These are phyloP conservation scores for Sphyrna mokarran DNA, from an alignment of 2,113 vertebrate genomes.

Conservation along the genomic window DNA sequence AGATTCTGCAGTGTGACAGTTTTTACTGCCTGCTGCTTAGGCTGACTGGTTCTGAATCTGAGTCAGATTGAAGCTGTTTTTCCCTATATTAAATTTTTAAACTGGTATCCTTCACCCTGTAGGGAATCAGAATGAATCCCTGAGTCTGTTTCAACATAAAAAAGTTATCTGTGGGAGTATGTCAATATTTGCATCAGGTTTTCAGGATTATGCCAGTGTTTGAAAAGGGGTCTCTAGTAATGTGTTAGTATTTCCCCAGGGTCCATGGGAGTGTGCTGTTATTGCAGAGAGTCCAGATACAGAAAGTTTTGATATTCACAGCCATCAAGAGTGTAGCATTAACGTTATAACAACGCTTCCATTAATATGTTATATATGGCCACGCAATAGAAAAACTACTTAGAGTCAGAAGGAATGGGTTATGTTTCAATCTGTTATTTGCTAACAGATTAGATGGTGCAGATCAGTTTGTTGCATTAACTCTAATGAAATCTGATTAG, in stretches of 20 bases:
- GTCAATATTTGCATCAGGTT: not conserved
- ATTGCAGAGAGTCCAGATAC: not conserved
- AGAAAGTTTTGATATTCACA: not conserved
- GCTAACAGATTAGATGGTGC: not conserved
- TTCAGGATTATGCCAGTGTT: not conserved
- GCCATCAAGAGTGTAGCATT: not conserved
- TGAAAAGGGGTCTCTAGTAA: not conserved
- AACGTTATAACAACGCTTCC: not conserved
- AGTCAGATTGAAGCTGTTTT: not conserved
- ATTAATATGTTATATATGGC: not conserved
- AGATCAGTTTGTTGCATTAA: not conserved
- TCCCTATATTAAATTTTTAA: not conserved
- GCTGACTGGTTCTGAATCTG: not conserved
- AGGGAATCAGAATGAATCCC: not conserved
- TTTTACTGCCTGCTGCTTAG: not conserved
- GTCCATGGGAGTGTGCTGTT: not conserved
- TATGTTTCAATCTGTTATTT: not conserved
- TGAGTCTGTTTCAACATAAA: not conserved
- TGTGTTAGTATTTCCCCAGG: not conserved
- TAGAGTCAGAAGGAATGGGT: not conserved
- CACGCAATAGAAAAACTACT: not conserved
- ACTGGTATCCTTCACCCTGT: not conserved
- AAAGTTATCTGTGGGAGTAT: not conserved
- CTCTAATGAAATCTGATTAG: slow-evolving; percentile 4
- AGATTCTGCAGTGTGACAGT: not conserved